These are phyloP conservation scores for Xanthorhoe designata DNA, from an alignment of 2,888 invertebrate genomes.

Conservation along the genomic window DNA sequence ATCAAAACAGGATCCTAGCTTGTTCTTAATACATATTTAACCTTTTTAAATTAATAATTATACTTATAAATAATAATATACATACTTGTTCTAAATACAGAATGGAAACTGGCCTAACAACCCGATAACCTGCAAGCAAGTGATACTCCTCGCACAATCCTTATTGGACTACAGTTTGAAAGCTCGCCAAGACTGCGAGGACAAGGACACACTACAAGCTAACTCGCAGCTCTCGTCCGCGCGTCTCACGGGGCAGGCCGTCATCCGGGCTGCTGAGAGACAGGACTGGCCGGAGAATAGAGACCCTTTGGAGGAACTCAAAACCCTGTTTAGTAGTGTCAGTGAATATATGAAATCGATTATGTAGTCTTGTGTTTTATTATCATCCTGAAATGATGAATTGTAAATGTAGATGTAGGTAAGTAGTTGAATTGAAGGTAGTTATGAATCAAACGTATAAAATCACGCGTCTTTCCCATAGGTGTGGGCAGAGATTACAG, in stretches of 20 bases:
- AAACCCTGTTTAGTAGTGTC: slow-evolving; percentile 59
- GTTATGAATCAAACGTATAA: too few species aligned
- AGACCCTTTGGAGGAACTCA: slow-evolving; percentile 62
- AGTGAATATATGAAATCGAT: slow-evolving; percentile 79
- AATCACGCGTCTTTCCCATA: too few species aligned
- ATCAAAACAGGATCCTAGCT: too few species aligned
- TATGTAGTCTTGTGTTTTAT: slow-evolving; percentile 59
- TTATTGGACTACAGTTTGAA: slow-evolving; percentile 86
- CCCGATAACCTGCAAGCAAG: slow-evolving; percentile 85
- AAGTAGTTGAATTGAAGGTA: too few species aligned
- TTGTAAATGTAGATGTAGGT: too few species aligned
- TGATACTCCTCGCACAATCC: slow-evolving; percentile 86
- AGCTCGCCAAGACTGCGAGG: slow-evolving; percentile 76
- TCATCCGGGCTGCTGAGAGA: slow-evolving; percentile 78
- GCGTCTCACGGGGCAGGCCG: slow-evolving; percentile 84
- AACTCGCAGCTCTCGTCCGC: slow-evolving; percentile 86
- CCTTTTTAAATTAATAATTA: too few species aligned
- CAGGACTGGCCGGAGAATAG: slow-evolving; percentile 77
- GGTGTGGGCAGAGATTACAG: too few species aligned
- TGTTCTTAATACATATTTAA: too few species aligned
- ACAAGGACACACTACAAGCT: slow-evolving; percentile 80
- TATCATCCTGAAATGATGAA: slow-evolving; percentile 11
- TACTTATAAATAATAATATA: too few species aligned
- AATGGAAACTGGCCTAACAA: slow-evolving; percentile 84
- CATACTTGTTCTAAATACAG: slow-evolving; percentile 53